A percentile compares a stretch with the other conserved stretches of the same genome.
Evolutionary conservation across 2,888 invertebrate genomes (phyloP).

Genomic region (Dermolepida albohirtum): DNA sequence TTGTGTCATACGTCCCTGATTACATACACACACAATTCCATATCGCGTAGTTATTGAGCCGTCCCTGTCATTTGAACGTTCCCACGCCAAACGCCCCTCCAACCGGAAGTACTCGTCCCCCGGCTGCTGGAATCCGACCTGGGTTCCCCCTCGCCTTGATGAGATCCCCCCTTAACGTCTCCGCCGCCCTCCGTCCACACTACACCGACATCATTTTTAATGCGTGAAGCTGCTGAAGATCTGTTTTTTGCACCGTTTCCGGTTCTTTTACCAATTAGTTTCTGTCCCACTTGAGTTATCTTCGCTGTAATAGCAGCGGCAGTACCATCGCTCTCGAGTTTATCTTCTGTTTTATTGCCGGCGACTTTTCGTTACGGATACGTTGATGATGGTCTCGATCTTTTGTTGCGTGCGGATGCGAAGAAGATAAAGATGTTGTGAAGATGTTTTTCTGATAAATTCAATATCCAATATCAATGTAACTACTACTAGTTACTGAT

Average conservation of each 20-base stretch:
- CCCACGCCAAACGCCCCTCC: constrained; percentile 59
- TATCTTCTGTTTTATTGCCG: constrained; percentile 38
- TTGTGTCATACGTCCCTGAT: too few relatives aligned
- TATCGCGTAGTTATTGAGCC: constrained; percentile 15
- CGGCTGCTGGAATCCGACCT: constrained; percentile 56
- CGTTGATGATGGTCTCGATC: too few relatives aligned
- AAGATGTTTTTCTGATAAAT: too few relatives aligned
- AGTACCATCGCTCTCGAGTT: constrained; percentile 16
- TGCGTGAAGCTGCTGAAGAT: constrained; percentile 54
- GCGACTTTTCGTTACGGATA: constrained; percentile 20
- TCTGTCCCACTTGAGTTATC: constrained; percentile 54
- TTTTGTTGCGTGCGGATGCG: too few relatives aligned
- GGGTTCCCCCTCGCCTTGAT: constrained; percentile 47
- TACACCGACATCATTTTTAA: constrained; percentile 38
- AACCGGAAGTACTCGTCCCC: constrained; percentile 60
- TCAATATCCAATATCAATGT: too few relatives aligned
- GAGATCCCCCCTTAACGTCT: constrained; percentile 24
- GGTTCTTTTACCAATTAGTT: constrained; percentile 60
- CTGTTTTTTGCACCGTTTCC: constrained; percentile 58
- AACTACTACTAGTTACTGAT: too few relatives aligned
- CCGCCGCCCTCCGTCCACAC: constrained; percentile 13
- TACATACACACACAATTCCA: not conserved
- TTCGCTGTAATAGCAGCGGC: constrained; percentile 10
- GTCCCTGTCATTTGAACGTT: constrained; percentile 46
- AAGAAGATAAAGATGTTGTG: too few relatives aligned